Evolutionary conservation across 2,797 vertebrate species (phyloP), one percentile per base, ranked within the genome.

Genomic region (Hipposideros larvatus): DNA sequence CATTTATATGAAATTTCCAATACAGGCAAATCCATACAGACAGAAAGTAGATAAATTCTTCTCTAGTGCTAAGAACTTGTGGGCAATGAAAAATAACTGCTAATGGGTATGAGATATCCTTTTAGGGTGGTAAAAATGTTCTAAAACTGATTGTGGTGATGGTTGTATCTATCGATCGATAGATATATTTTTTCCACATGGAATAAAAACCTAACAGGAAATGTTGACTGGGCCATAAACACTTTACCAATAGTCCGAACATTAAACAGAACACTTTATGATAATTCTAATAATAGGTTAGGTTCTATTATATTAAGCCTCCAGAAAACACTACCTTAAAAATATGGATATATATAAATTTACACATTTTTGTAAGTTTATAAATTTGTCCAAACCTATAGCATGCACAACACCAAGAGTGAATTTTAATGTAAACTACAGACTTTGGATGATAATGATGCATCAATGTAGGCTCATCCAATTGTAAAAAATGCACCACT

Each of bases 141-240:
- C 57, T 59, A 59, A 22, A 59, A 24, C 10, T 59, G 57, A 59
- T 59, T 59, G 57, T 59, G 57, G 57, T 24, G 57, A 14, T 10
- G 10, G 57, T 24, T 59, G 57, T 43, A 37, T 37, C 37, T 37
- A 37, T 37, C 37, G 37, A 37, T 37, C 37, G 37, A 37, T 37
- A 37, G 37, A 37, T 43, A 43, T 70, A 26, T 79, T 53, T 79
- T 51, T 87, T 37, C 37, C 37, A 19, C 70, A 86, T 77, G n/a
- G 14, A 90, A 75, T 86, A 90, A 43, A 95, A 92, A 53, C 16
- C 24, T 68, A 92, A 86, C 8, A 66, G n/a, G 80, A 95, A 74
- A 75, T 63, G 21, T n/a, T 96, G 16, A 90, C 28, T 53, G 86
- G 18, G 8, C 11, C 66, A 53, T 71, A 71, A 84, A 88, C 46